Conservation (phyloP, 2,888 invertebrate species). For the Sinelater perroti region DNA sequence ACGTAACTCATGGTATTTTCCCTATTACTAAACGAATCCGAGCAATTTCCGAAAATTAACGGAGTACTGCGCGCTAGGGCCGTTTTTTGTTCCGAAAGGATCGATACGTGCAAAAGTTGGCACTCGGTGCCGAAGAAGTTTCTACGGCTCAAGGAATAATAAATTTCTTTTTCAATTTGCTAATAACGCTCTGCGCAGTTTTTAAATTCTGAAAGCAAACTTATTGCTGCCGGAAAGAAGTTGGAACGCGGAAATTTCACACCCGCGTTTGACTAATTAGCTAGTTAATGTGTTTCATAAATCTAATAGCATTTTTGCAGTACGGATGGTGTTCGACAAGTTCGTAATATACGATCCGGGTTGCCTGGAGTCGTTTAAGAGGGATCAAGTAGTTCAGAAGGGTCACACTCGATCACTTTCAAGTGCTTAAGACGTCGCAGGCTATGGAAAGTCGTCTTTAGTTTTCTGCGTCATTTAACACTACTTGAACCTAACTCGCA, state of each 20-base stretch:
- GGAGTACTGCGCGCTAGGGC: constrained; percentile 13
- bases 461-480: constrained; percentile 32
- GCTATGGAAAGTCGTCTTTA: constrained; percentile 31
- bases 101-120: constrained; percentile 25
- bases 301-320: constrained; percentile 28
- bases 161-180: constrained; percentile 30
- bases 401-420: constrained; percentile 32
- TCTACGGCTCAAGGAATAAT: constrained; percentile 23
- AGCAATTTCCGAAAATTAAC: constrained; percentile 20
- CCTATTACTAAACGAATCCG: constrained; percentile 15
- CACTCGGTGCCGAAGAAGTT: constrained; percentile 22
- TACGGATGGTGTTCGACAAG: constrained; percentile 30
- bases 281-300: constrained; percentile 30
- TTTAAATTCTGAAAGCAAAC: constrained; percentile 28
- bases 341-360: constrained; percentile 29
- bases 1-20: constrained; percentile 23
- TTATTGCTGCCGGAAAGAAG: constrained; percentile 21
- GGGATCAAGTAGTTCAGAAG: constrained; percentile 31
- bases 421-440: constrained; percentile 26
- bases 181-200: constrained; percentile 27
- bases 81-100: constrained; percentile 18
- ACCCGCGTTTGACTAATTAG: constrained; percentile 29
- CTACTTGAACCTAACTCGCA: constrained; percentile 25
- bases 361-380: constrained; percentile 30
- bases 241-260: constrained; percentile 21